Evolutionary conservation across 2,113 vertebrate genomes (phyloP).

Genomic region (Sapayoa aenigma): DNA sequence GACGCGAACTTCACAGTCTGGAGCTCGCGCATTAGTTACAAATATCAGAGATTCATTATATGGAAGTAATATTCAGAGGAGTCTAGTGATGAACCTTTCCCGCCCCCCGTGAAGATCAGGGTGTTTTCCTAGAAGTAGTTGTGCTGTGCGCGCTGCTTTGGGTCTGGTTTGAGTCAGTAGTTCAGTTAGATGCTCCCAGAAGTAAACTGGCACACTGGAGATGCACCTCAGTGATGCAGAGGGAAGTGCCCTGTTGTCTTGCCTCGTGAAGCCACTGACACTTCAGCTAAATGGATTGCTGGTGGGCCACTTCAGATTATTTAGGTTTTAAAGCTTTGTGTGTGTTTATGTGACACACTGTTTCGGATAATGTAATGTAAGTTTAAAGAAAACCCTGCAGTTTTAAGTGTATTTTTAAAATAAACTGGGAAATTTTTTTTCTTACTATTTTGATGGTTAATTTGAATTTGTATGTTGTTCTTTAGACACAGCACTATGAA

Average conservation of each 20-base stretch:
- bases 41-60: background rate
- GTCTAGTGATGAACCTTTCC: fast-evolving
- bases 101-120: background rate
- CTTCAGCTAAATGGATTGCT: background rate
- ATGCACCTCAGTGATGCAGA: background rate
- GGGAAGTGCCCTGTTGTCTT: background rate
- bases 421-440: background rate
- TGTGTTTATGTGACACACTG: background rate
- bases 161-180: background rate
- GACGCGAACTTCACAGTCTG: fast-evolving
- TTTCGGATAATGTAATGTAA: background rate
- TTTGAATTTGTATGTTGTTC: background rate
- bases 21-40: background rate
- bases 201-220: background rate
- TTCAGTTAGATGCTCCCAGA: background rate
- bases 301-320: background rate
- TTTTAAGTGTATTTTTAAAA: background rate
- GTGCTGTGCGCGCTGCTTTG: background rate
- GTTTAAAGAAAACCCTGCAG: fast-evolving
- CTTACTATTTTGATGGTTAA: background rate
- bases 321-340: background rate
- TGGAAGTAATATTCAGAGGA: fast-evolving
- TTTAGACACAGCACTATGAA: constrained; percentile 84
- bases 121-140: background rate
- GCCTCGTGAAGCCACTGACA: fast-evolving